A percentile compares a stretch with the other conserved stretches of the same genome.
phyloP scores from a whole-genome alignment of 2,797 vertebrate species.

The Sphenodon punctatus region DNA sequence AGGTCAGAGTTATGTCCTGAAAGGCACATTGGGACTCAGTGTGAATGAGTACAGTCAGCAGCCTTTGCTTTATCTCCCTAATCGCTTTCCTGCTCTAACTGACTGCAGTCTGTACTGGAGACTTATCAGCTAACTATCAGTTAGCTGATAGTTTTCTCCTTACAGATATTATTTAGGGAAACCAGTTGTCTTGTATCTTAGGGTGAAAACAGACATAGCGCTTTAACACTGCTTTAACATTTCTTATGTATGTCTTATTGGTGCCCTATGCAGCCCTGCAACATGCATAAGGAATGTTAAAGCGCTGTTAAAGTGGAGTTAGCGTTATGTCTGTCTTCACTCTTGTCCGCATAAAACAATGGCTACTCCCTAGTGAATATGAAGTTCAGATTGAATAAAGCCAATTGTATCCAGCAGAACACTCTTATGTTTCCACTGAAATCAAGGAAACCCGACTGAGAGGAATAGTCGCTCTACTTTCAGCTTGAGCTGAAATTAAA shows the following conservation, averaged over 20 bases:
- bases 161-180: neutral
- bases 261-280: too few species aligned
- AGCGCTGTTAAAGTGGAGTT: too few species aligned
- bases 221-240: too few species aligned
- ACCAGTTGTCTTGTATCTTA: rapidly evolving
- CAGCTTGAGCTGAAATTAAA: too few species aligned
- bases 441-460: too few species aligned
- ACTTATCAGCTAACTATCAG: neutral
- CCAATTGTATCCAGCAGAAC: neutral
- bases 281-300: too few species aligned
- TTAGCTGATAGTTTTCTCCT: neutral
- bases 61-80: conserved; percentile 18
- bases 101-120: rapidly evolving
- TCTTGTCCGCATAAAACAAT: neutral
- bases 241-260: too few species aligned
- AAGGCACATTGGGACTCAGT: neutral
- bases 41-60: neutral
- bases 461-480: too few species aligned
- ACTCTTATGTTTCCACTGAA: too few species aligned
- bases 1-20: neutral
- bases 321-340: too few species aligned
- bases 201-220: too few species aligned
- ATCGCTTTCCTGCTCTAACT: neutral
- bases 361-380: rapidly evolving
- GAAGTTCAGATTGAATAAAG: neutral